A percentile compares a stretch with the other conserved stretches of the same genome.
Conservation (phyloP, 2,113 vertebrate species). For the Henicopernis longicauda region DNA sequence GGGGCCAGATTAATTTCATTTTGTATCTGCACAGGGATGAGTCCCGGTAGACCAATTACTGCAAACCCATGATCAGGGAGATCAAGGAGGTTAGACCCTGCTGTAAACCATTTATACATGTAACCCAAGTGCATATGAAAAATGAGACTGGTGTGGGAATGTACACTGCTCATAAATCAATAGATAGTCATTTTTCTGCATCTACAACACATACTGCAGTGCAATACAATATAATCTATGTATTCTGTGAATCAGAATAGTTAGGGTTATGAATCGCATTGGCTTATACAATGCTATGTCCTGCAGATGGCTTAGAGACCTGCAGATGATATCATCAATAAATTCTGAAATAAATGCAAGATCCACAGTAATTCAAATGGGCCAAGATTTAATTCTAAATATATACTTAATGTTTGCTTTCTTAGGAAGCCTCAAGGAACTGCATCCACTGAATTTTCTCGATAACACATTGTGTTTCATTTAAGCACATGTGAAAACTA, state of each 20-base stretch:
- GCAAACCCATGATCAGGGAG: background rate
- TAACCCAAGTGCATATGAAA: background rate
- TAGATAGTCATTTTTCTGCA: background rate
- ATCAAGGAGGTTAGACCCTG: background rate
- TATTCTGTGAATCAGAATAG: background rate
- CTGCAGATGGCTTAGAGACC: background rate
- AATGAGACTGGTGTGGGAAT: background rate
- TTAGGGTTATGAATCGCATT: background rate
- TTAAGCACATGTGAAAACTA: background rate
- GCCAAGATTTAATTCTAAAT: background rate
- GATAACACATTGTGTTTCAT: background rate
- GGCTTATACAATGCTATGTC: background rate
- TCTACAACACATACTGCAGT: background rate
- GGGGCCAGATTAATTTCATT: background rate
- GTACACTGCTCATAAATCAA: background rate
- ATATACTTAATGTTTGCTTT: background rate
- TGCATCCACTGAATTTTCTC: background rate
- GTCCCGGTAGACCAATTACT: background rate
- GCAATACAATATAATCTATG: background rate
- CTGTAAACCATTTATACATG: background rate
- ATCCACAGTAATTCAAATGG: no score
- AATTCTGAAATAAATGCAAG: background rate
- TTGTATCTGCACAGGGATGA: background rate
- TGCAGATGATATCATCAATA: background rate
- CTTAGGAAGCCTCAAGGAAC: background rate